These are phyloP conservation scores for Eptesicus fuscus DNA, from an alignment of 2,113 vertebrate species.

Conservation along the genomic window DNA sequence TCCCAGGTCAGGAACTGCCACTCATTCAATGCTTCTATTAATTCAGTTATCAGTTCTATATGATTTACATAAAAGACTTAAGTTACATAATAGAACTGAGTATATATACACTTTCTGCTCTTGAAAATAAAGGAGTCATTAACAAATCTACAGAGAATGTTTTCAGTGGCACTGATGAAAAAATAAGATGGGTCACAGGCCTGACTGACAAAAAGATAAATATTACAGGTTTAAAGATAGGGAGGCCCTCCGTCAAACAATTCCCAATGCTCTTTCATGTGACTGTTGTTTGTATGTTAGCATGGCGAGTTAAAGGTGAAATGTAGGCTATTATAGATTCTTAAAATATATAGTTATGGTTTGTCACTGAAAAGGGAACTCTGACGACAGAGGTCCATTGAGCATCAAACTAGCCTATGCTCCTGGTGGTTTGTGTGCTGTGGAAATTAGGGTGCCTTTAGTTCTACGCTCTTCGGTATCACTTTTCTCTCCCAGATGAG, in stretches of 20 bases:
- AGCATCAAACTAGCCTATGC: not conserved
- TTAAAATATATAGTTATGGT: not conserved
- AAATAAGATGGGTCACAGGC: not conserved
- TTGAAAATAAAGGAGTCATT: not conserved
- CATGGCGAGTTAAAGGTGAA: not conserved
- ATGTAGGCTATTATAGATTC: not conserved
- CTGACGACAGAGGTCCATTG: not conserved
- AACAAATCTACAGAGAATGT: not conserved
- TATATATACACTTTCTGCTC: not conserved
- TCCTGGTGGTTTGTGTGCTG: not conserved
- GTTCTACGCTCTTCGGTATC: not conserved
- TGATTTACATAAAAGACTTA: not conserved
- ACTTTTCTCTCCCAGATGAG: not conserved
- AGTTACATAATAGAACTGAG: not conserved
- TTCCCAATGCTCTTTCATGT: not conserved
- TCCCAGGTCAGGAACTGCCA: not conserved
- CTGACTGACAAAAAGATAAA: not conserved
- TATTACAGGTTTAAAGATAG: not conserved
- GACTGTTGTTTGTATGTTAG: not conserved
- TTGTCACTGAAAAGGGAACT: not conserved
- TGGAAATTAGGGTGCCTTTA: not conserved
- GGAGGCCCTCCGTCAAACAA: not conserved
- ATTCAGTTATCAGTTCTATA: not conserved
- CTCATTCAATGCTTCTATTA: not conserved
- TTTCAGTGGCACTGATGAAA: not conserved